A percentile compares a stretch with the other conserved stretches of the same genome.
These are phyloP conservation scores for Callorhinus ursinus DNA, from an alignment of 2,113 vertebrate species.

Conservation along the genomic window DNA sequence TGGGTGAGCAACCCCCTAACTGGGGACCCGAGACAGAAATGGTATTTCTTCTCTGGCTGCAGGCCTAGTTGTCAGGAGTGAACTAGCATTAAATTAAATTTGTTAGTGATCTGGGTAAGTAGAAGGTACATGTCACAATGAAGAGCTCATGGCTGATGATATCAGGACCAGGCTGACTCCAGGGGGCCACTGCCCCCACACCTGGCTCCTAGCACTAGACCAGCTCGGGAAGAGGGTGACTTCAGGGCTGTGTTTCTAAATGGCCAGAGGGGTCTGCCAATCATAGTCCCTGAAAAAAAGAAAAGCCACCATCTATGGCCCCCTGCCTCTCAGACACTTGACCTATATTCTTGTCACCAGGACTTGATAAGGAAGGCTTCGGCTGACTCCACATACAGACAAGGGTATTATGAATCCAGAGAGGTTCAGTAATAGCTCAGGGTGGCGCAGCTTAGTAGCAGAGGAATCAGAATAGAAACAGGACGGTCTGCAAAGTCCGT, in stretches of 20 bases:
- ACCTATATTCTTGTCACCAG: background rate
- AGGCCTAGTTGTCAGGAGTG: background rate
- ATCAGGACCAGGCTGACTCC: rapidly evolving
- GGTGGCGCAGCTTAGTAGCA: background rate
- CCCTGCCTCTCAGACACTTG: background rate
- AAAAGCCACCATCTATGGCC: rapidly evolving
- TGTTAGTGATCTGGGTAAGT: background rate
- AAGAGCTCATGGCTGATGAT: background rate
- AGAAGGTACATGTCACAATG: rapidly evolving
- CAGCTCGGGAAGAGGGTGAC: rapidly evolving
- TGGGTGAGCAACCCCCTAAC: constrained; percentile 72
- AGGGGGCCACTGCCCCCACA: background rate
- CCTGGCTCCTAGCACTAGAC: background rate
- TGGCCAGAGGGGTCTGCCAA: background rate
- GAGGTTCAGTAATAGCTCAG: background rate
- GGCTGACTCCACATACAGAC: background rate
- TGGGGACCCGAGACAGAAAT: rapidly evolving
- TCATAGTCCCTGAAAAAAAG: background rate
- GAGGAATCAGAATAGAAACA: background rate
- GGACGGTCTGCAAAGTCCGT: rapidly evolving
- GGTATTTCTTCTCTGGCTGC: rapidly evolving
- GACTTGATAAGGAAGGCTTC: background rate
- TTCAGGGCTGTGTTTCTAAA: background rate
- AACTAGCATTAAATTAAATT: background rate
- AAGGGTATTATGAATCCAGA: background rate